A percentile compares a stretch with the other conserved stretches of the same genome.
These are phyloP conservation scores for Agonopterix arenella DNA, from an alignment of 2,888 invertebrate genomes.

Conservation along the genomic window DNA sequence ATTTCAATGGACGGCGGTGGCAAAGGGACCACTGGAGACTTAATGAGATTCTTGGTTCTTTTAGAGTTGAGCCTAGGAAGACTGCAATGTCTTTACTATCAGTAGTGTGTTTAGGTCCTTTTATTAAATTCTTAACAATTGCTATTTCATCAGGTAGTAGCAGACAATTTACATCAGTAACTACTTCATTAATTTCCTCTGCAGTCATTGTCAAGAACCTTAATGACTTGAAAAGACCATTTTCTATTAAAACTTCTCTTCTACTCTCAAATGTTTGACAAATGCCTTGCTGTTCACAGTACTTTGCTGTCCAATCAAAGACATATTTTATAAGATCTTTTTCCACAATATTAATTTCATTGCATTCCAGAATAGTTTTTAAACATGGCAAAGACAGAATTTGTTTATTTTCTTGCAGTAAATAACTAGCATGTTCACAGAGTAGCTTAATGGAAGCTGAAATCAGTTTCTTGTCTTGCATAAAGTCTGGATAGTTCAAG, in stretches of 20 bases:
- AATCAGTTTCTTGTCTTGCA: conserved; percentile 73
- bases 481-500: conserved; percentile 77
- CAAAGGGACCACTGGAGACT: conserved; percentile 58
- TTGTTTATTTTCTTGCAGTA: conserved; percentile 65
- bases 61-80: conserved; percentile 15
- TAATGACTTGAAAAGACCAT: conserved; percentile 59
- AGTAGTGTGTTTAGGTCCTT: conserved; percentile 16
- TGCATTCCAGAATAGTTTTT: conserved; percentile 63
- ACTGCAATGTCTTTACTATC: conserved; percentile 19
- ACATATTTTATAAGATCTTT: conserved; percentile 70
- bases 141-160: conserved; percentile 44
- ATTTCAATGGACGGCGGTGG: conserved; percentile 52
- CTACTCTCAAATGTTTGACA: conserved; percentile 55
- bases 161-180: conserved; percentile 43
- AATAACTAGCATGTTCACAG: conserved; percentile 71
- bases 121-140: conserved; percentile 28
- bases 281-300: conserved; percentile 62
- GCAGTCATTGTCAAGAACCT: conserved; percentile 53
- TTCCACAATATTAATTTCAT: conserved; percentile 69
- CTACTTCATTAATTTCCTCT: conserved; percentile 56
- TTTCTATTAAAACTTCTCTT: conserved; percentile 51
- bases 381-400: conserved; percentile 69
- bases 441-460: conserved; percentile 73
- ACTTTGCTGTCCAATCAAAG: conserved; percentile 73
- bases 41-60: conserved; percentile 38